Base-by-base conservation (phyloP, 2,888 invertebrate genomes). In the Biston stratarius region DNA sequence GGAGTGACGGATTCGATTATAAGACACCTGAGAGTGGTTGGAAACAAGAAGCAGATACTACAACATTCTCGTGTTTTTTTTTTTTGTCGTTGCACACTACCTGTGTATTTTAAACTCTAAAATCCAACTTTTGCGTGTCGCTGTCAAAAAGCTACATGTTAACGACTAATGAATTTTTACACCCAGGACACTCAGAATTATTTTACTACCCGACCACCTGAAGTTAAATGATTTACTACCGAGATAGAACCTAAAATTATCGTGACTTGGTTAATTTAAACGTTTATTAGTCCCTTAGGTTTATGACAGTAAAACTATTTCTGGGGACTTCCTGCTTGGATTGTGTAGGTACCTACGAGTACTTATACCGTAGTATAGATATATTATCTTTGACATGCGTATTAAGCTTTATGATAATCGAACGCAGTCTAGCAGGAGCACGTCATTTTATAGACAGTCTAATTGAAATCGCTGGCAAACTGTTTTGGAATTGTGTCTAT, bases 201-300 rank as follows among this genome's bases (percentile, higher is more conserved):
- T 70, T 74, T 72, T 74, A 72, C 59, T 65, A 64, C 67, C 62
- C 63, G 65, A 60, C 66, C 58, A 72, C 70, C 69, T 70, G 60
- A 61, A 67, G 40, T 64, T 45, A 48, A 48, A 61, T 67, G 67
- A 74, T 70, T 74, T 74, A 74, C 64, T 49, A 55, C 63, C 48
- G 33, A 70, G 72, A 67, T 72, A 67, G 49, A 58, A 62, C 48
- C 59, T 58, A 59, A 71, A 74, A 74, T 72, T 64, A 71, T 74
- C 70, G 68, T 74, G 71, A 72, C 64, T 69, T 62, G 57, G 64
- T 71, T 67, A 72, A 72, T 72, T 67, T 67, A 67, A 64, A 69
- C 64, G 67, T 74, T 71, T 69, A 69, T 61, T 64, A 65, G 57
- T 64, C 64, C 69, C 69, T 55, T 62, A 49, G 61, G 61, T 64